A percentile compares a stretch with the other conserved stretches of the same genome.
Evolutionary conservation across 2,888 invertebrate species (phyloP).

Genomic region (Diarsia dahlii): DNA sequence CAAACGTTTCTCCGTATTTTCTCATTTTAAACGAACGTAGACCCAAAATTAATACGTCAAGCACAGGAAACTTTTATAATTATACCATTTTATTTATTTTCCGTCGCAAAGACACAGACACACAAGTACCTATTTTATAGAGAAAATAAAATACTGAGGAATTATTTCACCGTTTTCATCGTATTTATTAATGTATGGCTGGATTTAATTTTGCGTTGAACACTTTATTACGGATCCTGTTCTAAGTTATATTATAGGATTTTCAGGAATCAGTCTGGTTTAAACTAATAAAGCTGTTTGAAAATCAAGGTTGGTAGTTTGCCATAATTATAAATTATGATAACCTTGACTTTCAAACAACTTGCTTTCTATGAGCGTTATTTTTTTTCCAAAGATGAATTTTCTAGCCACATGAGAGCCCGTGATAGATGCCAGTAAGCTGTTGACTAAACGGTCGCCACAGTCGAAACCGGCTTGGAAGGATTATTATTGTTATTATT

Average conservation of each 20-base stretch:
- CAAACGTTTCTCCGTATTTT: constrained; percentile 14
- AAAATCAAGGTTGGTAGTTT: background rate
- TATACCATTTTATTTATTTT: constrained; percentile 29
- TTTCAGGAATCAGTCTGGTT: constrained; percentile 1
- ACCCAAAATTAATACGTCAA: constrained; percentile 43
- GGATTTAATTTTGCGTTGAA: constrained; percentile 13
- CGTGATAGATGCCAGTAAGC: too few species aligned
- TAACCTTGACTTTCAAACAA: too few species aligned
- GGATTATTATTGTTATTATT: too few species aligned
- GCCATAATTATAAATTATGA: background rate
- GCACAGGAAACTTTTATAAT: constrained; percentile 43
- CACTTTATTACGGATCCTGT: background rate
- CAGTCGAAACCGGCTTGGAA: too few species aligned
- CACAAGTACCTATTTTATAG: background rate
- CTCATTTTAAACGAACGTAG: constrained; percentile 1
- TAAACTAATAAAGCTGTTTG: background rate
- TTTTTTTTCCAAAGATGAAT: background rate
- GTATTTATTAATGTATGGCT: constrained; percentile 28
- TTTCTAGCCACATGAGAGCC: too few species aligned
- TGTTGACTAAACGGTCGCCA: too few species aligned
- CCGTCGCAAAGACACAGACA: background rate
- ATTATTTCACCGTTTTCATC: constrained; percentile 26
- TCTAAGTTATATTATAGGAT: background rate
- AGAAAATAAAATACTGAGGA: constrained; percentile 14
- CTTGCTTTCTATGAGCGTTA: background rate